Evolutionary conservation across 1,140 invertebrate genomes (phyloP).

Genomic region (Hermatobates lingyangjiaoensis): DNA sequence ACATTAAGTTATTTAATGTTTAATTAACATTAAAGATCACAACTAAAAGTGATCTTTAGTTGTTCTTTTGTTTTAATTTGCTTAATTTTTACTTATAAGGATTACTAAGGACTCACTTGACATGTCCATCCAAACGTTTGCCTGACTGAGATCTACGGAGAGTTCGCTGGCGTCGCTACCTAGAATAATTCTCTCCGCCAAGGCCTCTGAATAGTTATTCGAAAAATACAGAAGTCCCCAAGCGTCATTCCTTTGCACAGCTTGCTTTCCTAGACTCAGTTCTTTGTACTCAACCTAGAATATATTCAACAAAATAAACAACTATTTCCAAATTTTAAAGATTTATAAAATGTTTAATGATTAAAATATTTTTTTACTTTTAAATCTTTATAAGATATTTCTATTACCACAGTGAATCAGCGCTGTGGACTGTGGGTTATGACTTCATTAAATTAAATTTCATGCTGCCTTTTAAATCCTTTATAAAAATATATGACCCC

Average conservation of each 20-base stretch:
- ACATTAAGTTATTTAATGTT: no score
- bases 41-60: no score
- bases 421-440: neutral
- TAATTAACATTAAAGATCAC: no score
- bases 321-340: neutral
- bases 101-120: slow-evolving; percentile 32
- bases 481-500: neutral
- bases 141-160: slow-evolving; percentile 33
- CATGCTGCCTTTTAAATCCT: neutral
- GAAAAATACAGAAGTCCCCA: slow-evolving; percentile 52
- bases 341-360: neutral
- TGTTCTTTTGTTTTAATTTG: no score
- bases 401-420: neutral
- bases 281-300: slow-evolving; percentile 8
- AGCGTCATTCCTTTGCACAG: slow-evolving; percentile 5
- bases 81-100: no score
- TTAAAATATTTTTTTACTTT: neutral
- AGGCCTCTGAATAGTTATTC: slow-evolving; percentile 49
- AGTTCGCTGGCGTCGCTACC: slow-evolving; percentile 27
- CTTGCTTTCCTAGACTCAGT: slow-evolving; percentile 4
- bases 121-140: slow-evolving; percentile 49
- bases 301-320: neutral
- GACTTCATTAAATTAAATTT: neutral
- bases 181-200: slow-evolving; percentile 33
- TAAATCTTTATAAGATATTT: neutral